Base-by-base conservation (phyloP, 1,140 invertebrate genomes). In the Drosophila murphyi region DNA sequence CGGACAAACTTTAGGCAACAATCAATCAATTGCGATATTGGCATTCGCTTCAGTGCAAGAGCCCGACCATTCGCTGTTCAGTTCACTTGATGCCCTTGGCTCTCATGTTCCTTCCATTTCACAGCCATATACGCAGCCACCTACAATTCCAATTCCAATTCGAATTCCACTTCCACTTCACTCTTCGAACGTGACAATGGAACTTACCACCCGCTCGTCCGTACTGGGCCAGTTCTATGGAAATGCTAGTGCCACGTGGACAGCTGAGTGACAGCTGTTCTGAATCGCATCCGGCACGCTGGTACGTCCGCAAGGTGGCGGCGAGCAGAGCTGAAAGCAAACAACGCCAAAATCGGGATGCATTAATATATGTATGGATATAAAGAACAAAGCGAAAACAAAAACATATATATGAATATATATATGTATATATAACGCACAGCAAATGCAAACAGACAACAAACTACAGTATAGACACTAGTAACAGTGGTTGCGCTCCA, bases 261-360 rank as follows among this genome's bases (percentile, higher is more conserved):
- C 97, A 98, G 74, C 95, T 95, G 34, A 98, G 94, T 28, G 95
- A 95, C 92, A 98, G 95, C 81, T 95, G 94, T 80, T 98, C 96
- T 41, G 97, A 96, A 91, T 98, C 97, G 93, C 97, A 98, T 6
- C 96, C 96, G 5, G 96, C 96, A 73, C 95, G 94, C 92, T 98
- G 97, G 92, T 97, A 97, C 29, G 97, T 98, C 82, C 96, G 94
- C 72, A 98, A 94, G n/a, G 97, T 98, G 48, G 96, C 96, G 80
- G 97, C 95, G 73, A 98, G 95, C 51, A 97, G 94, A 90, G 96
- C 97, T 98, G 94, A 71, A 87, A 91, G 56, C 37, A 77, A 70
- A 70, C 52, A 80, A 41, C 10, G 48, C 43, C 50, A 73, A 65
- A 73, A 54, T 60, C 64, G 50, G 12, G 56, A 29, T 55, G 51